Evolutionary conservation across 2,113 vertebrate species (phyloP).

Genomic region (Cervus canadensis): DNA sequence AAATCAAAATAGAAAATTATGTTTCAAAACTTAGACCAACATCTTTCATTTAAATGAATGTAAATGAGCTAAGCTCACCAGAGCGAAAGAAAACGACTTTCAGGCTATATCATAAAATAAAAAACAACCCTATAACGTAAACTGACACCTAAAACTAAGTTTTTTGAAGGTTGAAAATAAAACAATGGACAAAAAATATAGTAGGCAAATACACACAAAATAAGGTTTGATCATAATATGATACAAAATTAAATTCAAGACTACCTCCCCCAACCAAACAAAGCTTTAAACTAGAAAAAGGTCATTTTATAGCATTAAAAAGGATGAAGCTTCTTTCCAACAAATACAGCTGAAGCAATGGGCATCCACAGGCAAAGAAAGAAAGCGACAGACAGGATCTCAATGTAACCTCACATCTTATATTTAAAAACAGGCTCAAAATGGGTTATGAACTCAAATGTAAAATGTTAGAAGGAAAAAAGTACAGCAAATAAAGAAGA

Average conservation of each 20-base stretch:
- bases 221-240: background rate
- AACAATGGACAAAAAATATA: background rate
- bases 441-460: background rate
- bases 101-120: background rate
- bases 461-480: background rate
- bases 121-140: background rate
- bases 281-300: background rate
- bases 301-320: background rate
- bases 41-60: background rate
- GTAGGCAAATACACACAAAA: background rate
- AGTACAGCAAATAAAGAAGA: background rate
- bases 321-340: background rate
- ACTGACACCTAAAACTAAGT: background rate
- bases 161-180: background rate
- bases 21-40: background rate
- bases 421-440: background rate
- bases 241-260: background rate
- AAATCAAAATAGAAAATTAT: background rate
- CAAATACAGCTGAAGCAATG: background rate
- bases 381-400: background rate
- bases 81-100: background rate
- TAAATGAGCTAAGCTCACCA: background rate
- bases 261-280: background rate
- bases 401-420: background rate
- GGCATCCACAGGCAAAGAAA: background rate